Evolutionary conservation across 2,888 invertebrate genomes (phyloP), one percentile per base, ranked within the genome.

Genomic region (Eurytoma adleriae): DNA sequence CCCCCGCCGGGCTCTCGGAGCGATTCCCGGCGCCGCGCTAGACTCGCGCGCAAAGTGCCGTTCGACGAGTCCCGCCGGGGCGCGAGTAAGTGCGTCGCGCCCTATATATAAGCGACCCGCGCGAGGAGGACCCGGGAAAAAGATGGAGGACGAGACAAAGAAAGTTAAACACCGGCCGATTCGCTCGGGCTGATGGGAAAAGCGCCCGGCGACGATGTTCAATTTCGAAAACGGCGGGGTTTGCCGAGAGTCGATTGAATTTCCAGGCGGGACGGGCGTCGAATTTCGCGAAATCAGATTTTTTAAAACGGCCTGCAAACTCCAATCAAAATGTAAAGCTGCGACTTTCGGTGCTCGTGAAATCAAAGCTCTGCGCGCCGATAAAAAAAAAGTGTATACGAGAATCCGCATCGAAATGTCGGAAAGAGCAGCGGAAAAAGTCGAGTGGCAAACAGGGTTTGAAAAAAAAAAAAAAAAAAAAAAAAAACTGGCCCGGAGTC

Each of bases 21-120:
- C 70, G 56, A 57, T 61, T 61, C 50, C 50, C 18, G 48, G 12
- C 40, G 64, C 40, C 18, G 20, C 61, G 54, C 61, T 54, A 72
- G 74, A 57, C 56, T 66, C 18, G 64, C 18, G 68, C 67, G 59
- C 59, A 61, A 75, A 75, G 16, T 68, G 67, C 68, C 67, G 52
- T 68, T 75, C 61, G 68, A 68, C 59, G 61, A 68, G 67, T 68
- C 68, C 61, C 48, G 20, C 2, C 2, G 57, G 75, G 27, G 12
- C 18, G 30, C 67, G 59, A 30, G 12, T 66, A 56, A 64, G 73
- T 56, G 73, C 57, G 52, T 67, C 67, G 24, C n/a, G 30, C 14
- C 40, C 40, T 24, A 24, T 24, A 24, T 16, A 40, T 54, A 30
- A 62, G 30, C 10, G 59, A 1, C 10, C 16, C 5, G 20, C n/a